These are phyloP conservation scores for Trichonephila clavipes DNA, from an alignment of 1,140 invertebrate genomes.

Conservation along the genomic window DNA sequence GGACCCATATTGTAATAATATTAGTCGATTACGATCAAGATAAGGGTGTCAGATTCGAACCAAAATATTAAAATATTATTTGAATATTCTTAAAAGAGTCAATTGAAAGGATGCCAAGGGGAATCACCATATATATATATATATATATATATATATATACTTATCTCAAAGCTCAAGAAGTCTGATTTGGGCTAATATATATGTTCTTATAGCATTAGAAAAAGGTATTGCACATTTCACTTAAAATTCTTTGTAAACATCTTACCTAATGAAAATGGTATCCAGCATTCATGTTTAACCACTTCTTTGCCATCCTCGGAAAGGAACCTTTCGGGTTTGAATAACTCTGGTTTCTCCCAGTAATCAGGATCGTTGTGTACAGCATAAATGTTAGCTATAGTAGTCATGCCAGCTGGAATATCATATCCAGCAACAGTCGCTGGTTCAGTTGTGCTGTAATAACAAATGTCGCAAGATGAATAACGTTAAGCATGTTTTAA, in stretches of 20 bases:
- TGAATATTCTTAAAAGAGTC: too few relatives aligned
- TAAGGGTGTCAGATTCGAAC: too few relatives aligned
- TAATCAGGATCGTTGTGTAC: conserved; percentile 76
- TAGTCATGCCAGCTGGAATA: conserved; percentile 87
- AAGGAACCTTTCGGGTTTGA: conserved; percentile 76
- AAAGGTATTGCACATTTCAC: too few relatives aligned
- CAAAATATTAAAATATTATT: too few relatives aligned
- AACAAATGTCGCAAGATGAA: not conserved
- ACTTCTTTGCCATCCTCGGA: conserved; percentile 63
- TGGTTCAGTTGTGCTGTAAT: conserved; percentile 79
- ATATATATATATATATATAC: too few relatives aligned
- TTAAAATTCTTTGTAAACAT: not conserved
- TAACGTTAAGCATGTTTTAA: not conserved
- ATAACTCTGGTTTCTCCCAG: conserved; percentile 75
- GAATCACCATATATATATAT: too few relatives aligned
- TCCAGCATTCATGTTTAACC: conserved; percentile 76
- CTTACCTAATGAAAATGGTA: conserved; percentile 77
- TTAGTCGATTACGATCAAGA: too few relatives aligned
- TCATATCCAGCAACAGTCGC: conserved; percentile 78
- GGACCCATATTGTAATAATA: too few relatives aligned
- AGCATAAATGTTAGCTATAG: conserved; percentile 87
- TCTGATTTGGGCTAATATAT: too few relatives aligned
- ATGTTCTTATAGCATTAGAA: too few relatives aligned
- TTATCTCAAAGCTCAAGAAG: too few relatives aligned
- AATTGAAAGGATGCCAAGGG: too few relatives aligned